These are phyloP conservation scores for Ardeotis arabs DNA, from an alignment of 2,113 vertebrate species.

Conservation along the genomic window DNA sequence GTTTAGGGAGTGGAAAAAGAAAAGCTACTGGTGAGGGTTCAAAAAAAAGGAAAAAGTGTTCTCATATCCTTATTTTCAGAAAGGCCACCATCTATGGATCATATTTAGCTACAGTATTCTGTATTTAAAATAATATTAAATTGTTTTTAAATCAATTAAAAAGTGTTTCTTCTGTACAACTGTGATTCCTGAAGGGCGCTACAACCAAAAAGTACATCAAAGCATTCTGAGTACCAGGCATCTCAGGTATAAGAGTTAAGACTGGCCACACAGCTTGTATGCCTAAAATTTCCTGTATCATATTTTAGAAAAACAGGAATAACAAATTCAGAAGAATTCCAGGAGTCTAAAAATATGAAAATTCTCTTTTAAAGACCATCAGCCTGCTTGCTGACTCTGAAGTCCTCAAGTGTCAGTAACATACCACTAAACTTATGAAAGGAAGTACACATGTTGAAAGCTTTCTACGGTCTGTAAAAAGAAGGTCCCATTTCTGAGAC, in stretches of 20 bases:
- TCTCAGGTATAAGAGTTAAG: not conserved
- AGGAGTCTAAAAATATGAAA: not conserved
- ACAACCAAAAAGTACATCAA: not conserved
- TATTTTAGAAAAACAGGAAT: not conserved
- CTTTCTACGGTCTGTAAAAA: not conserved
- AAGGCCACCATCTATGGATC: not conserved
- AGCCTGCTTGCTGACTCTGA: not conserved
- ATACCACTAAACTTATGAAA: not conserved
- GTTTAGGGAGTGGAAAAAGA: slow-evolving; percentile 30
- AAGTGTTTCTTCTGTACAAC: not conserved
- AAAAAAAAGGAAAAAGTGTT: not conserved
- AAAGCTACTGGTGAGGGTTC: not conserved
- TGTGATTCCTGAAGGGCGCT: not conserved
- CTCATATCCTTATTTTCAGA: not conserved
- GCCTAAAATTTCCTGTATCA: not conserved
- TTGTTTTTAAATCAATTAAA: not conserved
- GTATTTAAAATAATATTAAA: not conserved
- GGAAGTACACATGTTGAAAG: not conserved
- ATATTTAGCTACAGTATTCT: not conserved
- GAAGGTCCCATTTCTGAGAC: not conserved
- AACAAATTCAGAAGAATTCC: not conserved
- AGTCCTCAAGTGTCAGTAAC: not conserved
- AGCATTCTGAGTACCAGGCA: not conserved
- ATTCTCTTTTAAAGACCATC: not conserved
- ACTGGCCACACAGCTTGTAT: fast-evolving